Evolutionary conservation across 1,140 invertebrate species (phyloP), one percentile per base, ranked within the genome.

Genomic region (Neodiprion fabricii): DNA sequence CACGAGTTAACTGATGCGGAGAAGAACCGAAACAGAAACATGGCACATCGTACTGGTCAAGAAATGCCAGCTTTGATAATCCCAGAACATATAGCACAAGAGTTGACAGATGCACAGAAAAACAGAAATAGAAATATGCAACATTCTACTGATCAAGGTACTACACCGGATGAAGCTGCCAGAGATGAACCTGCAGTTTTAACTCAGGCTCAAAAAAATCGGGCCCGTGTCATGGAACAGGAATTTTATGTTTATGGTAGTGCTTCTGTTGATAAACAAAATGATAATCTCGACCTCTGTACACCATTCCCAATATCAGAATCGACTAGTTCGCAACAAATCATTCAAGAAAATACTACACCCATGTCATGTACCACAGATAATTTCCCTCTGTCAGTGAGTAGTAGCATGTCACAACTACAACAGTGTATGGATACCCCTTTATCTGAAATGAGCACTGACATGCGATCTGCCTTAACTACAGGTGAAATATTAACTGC

Each of bases 291-390:
- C 21, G 40, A 47, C 21, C 4, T 47, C 21, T 7, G 7, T 14
- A 69, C 67, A 23, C 67, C 67, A 17, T 21, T 47, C 12, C 67
- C 40, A 21, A 69, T 47, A 10, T 23, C 40, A 21, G 40, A 47
- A 12, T 69, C 40, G 11, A 11, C 21, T 69, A 69, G 50, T 17
- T 65, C 47, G 3, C 72, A 48, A n/a, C 61, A 70, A 66, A 11
- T n/a, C 8, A 21, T 53, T 47, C 4, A 48, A 9, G 75, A 77
- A 61, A 69, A 71, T 50, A 11, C 73, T 40, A 87, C 86, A 0
- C 86, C 86, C 2, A 89, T 88, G 86, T 89, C 87, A 0, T 88
- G 85, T 28, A 85, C 83, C 2, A 89, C 86, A 0, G 87, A 89
- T 70, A 80, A 84, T 66, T 85, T 85, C 48, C 79, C 81, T 7